phyloP scores from a whole-genome alignment of 2,797 vertebrate species.

The Melanotaenia trifasciata region DNA sequence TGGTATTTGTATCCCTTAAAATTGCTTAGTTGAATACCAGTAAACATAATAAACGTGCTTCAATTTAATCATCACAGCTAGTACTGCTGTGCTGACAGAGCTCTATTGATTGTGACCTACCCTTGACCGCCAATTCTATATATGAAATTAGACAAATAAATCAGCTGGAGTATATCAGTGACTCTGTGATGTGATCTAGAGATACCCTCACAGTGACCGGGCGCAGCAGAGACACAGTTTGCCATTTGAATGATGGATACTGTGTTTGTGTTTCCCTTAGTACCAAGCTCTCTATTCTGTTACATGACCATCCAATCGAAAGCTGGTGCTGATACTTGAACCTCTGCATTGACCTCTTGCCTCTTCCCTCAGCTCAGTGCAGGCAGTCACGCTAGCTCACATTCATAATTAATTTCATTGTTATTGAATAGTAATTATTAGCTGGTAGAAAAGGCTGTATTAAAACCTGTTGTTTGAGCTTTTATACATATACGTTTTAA shows the following conservation, averaged over 20 bases:
- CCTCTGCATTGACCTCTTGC: background rate
- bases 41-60: conserved; percentile 27
- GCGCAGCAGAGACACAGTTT: conserved; percentile 9
- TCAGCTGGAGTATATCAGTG: conserved; percentile 13
- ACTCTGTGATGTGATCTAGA: conserved; percentile 13
- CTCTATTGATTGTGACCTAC: conserved; percentile 9
- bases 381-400: conserved; percentile 20
- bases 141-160: conserved; percentile 22
- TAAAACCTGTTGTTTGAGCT: conserved; percentile 41
- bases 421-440: conserved; percentile 38
- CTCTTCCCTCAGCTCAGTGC: background rate
- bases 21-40: conserved; percentile 22
- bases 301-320: conserved; percentile 21
- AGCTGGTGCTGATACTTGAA: conserved; percentile 28
- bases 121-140: conserved; percentile 17
- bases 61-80: conserved; percentile 16
- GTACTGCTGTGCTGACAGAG: conserved; percentile 19
- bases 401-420: conserved; percentile 46
- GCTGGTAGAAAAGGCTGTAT: conserved; percentile 23
- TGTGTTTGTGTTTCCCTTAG: background rate
- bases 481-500: conserved; percentile 20
- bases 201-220: conserved; percentile 2
- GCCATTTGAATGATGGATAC: background rate
- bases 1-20: conserved; percentile 14
- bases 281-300: background rate